phyloP scores from a whole-genome alignment of 2,113 vertebrate species.

The Ceyx melanurus region DNA sequence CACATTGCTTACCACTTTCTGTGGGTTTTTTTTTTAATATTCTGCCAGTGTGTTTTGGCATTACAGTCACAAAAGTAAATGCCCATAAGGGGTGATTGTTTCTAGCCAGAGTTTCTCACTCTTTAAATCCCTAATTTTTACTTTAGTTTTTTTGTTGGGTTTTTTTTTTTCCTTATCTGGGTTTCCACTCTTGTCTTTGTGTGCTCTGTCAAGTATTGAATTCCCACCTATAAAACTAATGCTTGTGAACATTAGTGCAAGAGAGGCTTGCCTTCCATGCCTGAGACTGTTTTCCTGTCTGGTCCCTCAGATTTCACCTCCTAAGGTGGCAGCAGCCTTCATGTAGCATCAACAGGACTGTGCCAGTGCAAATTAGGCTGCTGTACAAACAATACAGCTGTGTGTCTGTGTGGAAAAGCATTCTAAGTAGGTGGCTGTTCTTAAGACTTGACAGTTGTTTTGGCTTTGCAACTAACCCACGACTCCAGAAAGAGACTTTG shows the following conservation, averaged over 20 bases:
- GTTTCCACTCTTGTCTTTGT: background rate
- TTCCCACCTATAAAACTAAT: background rate
- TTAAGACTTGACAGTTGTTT: background rate
- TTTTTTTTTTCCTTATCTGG: background rate
- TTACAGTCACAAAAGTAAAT: background rate
- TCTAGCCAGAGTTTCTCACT: background rate
- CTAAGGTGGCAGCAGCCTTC: background rate
- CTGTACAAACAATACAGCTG: background rate
- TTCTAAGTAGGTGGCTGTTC: background rate
- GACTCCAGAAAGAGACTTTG: background rate
- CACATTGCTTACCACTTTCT: accelerated
- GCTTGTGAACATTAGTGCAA: background rate
- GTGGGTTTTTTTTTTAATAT: background rate
- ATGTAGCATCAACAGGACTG: background rate
- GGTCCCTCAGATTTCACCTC: background rate
- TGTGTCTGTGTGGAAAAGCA: background rate
- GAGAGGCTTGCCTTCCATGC: background rate
- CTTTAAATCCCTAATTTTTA: background rate
- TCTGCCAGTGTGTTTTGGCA: background rate
- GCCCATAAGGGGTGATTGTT: background rate
- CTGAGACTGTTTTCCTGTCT: background rate
- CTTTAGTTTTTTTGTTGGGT: background rate
- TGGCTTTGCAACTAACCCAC: background rate
- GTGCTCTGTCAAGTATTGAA: background rate
- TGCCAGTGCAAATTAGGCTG: background rate